Evolutionary conservation across 2,888 invertebrate genomes (phyloP).

Genomic region (Ferrisia virgata): DNA sequence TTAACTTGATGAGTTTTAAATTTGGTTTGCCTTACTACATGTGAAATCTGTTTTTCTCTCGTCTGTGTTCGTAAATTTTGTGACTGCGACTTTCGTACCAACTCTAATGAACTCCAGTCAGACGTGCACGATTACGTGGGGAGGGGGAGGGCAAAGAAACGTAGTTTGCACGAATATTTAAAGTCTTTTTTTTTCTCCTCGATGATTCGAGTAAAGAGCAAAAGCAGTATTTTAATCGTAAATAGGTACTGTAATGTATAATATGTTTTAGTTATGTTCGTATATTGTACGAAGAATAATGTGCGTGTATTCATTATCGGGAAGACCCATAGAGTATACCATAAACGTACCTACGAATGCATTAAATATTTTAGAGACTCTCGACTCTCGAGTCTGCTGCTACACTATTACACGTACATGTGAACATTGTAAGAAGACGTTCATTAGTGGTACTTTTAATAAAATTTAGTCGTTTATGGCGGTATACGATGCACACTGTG

Average conservation of each 20-base stretch:
- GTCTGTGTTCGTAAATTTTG: neutral
- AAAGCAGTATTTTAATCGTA: neutral
- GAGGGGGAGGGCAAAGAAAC: no score
- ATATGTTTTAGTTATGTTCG: no score
- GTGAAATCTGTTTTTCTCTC: slow-evolving; percentile 1
- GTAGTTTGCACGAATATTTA: neutral
- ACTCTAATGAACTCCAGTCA: neutral
- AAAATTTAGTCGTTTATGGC: no score
- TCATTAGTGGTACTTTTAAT: neutral
- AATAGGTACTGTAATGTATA: no score
- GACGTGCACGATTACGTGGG: neutral
- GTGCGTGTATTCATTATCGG: neutral
- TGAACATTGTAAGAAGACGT: no score
- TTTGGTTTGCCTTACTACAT: neutral
- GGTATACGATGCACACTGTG: no score
- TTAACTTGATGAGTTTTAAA: slow-evolving; percentile 25
- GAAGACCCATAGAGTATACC: neutral
- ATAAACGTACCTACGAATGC: neutral
- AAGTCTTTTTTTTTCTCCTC: neutral
- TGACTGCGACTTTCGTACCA: neutral
- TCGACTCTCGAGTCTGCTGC: no score
- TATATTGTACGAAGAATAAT: neutral
- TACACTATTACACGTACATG: no score
- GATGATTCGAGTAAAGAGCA: neutral
- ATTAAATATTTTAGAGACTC: no score